Base-by-base conservation (phyloP, 2,113 vertebrate species). In the Labeo catla region DNA sequence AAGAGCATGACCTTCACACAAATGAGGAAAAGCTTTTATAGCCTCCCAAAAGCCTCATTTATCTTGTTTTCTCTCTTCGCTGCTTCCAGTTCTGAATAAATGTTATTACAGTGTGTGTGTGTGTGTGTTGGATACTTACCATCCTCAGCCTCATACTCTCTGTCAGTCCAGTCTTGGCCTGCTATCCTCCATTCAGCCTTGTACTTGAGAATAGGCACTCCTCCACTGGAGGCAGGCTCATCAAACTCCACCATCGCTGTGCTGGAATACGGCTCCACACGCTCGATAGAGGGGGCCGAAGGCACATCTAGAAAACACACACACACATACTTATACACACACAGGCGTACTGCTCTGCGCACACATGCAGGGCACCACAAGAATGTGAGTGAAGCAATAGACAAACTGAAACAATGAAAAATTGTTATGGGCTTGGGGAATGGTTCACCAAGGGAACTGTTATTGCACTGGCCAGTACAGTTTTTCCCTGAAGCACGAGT, bases 161-260 rank as follows among this genome's bases (percentile, higher is more conserved):
- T 93, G 45, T 89, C 88, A 4, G 91, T 95, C 98, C 98, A 99
- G 0, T 92, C 93, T 84, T 95, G 94, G 0, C 95, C 95, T 34
- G 92, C 72, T 0, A 93, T 87, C 81, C 93, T 96, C 98, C 98
- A 99, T 52, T 97, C 95, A 0, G 96, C 96, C 87, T 93, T 96
- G 94, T 99, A 99, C 81, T 93, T 97, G 81, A 99, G 95, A 82
- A 99, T 94, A 88, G 97, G 96, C 13, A 99, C 98, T 0, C 98
- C 98, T 0, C 98, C 98, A 0, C 91, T 95, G 86, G 98, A 95
- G 49, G 96, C 96, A 0, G 98, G 98, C 88, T 99, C 98, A 1
- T 96, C 95, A 0, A 99, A 98, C 73, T 95, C 93, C 85, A 99
- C 94, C 90, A 95, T 94, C 0, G 96, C 98, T 3, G 97, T 97